phyloP scores from a whole-genome alignment of 2,888 invertebrate species.

The Drosophila mettleri region DNA sequence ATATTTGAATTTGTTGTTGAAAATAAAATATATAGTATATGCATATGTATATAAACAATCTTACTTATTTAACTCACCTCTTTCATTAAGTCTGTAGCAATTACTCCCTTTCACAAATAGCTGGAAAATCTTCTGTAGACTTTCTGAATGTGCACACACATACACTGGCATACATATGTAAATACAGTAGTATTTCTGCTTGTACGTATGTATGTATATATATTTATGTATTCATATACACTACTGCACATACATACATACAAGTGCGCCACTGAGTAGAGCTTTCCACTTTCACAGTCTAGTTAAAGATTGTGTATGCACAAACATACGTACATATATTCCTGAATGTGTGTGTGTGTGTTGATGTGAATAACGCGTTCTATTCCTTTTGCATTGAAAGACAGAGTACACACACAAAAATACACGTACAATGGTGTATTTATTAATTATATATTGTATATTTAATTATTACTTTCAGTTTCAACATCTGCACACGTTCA shows the following conservation, averaged over 20 bases:
- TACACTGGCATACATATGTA: constrained; percentile 25
- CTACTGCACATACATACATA: constrained; percentile 21
- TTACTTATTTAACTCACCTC: constrained; percentile 55
- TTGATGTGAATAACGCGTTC: constrained; percentile 41
- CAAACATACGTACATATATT: constrained; percentile 18
- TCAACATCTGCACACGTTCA: constrained; percentile 55
- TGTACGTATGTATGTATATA: constrained; percentile 23
- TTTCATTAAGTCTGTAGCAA: constrained; percentile 73
- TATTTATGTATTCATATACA: constrained; percentile 16
- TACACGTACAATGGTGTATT: constrained; percentile 9
- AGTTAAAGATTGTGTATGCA: constrained; percentile 43
- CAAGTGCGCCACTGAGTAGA: constrained; percentile 42
- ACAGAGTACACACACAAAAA: constrained; percentile 15
- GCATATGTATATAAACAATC: not conserved
- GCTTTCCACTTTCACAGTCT: constrained; percentile 63
- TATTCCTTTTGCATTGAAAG: constrained; percentile 47
- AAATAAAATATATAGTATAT: not conserved
- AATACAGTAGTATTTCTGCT: constrained; percentile 23
- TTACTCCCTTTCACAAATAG: constrained; percentile 70
- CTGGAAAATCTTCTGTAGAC: constrained; percentile 53
- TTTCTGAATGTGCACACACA: constrained; percentile 46
- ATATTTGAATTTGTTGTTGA: not conserved
- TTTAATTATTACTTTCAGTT: constrained; percentile 59
- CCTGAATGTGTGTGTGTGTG: constrained; percentile 17
- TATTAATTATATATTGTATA: constrained; percentile 22